phyloP scores from a whole-genome alignment of 2,797 vertebrate species.

The Miichthys miiuy region DNA sequence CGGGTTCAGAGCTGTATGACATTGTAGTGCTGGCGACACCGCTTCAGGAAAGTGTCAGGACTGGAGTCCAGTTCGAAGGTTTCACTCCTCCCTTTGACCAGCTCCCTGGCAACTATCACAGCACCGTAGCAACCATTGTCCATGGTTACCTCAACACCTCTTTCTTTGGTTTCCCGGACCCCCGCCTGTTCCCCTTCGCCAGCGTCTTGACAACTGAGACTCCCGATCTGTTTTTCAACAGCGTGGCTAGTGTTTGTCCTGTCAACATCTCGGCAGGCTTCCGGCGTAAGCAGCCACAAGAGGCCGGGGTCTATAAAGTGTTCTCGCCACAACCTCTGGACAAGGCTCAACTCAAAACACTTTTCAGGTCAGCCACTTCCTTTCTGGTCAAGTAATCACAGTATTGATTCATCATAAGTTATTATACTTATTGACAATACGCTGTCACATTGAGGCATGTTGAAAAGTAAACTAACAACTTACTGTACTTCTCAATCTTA shows the following conservation, averaged over 20 bases:
- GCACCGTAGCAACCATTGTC: conserved; percentile 91
- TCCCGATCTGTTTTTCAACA: conserved; percentile 90
- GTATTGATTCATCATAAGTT: background rate
- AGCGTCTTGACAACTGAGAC: conserved; percentile 92
- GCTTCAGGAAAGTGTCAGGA: conserved; percentile 84
- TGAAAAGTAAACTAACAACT: background rate
- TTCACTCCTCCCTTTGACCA: conserved; percentile 86
- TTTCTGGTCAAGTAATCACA: background rate
- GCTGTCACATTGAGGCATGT: background rate
- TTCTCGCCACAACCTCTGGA: conserved; percentile 90
- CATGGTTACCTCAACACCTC: conserved; percentile 98
- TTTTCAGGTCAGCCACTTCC: conserved; percentile 86
- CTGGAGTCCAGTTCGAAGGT: conserved; percentile 88
- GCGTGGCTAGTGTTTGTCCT: conserved; percentile 92
- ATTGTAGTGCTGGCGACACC: conserved; percentile 93
- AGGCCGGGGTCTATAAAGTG: conserved; percentile 95
- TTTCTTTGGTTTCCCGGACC: conserved; percentile 95
- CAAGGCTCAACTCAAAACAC: conserved; percentile 92
- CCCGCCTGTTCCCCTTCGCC: conserved; percentile 95
- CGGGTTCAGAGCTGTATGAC: conserved; percentile 89
- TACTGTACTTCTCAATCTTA: conserved; percentile 24
- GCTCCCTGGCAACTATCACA: conserved; percentile 88
- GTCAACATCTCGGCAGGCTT: conserved; percentile 92
- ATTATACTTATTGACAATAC: background rate
- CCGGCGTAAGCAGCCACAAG: conserved; percentile 95